Evolutionary conservation across 2,797 vertebrate species (phyloP), one percentile per base, ranked within the genome.

Genomic region (Bradypus variegatus): DNA sequence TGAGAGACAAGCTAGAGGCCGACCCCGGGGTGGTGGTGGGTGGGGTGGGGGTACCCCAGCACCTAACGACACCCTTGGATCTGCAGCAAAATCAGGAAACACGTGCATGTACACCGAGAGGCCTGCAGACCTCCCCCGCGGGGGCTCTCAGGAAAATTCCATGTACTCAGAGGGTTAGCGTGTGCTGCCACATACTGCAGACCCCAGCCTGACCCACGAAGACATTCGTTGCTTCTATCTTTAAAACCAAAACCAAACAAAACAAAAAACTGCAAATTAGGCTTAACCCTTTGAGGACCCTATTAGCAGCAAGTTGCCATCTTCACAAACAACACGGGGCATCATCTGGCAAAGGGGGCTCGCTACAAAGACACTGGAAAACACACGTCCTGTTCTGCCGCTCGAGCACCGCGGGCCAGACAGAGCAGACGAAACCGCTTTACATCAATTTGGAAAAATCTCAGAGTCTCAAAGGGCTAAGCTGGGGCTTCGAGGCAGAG

Each of bases 391-490:
- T 95, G 91, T 96, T 96, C 94, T 90, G 94, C 95, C 95, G 89
- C 93, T 94, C 94, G 94, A 96, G 96, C 94, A 0, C 94, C 91
- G 96, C 96, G 95, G 76, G 94, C 96, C 92, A 95, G 96, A 95
- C 58, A 97, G 82, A 96, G 94, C 96, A 95, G 97, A 94, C 96
- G 96, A 96, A 97, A 97, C 95, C 93, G 93, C 90, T 96, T 95
- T 93, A 97, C 96, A 95, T 86, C 95, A 93, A 91, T 96, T 97
- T 96, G 86, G 94, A 93, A 90, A 55, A 78, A 95, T 93, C 96
- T 97, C 94, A 96, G 97, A 96, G 96, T 97, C 97, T 97, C 97
- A 97, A 97, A 98, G 98, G 97, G 98, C 97, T 97, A 97, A 97
- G 97, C 97, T 96, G 97, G 97, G 96, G 96, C 96, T 97, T 97